Conservation (phyloP, 1,140 invertebrate species). For the Diorhabda elongata region DNA sequence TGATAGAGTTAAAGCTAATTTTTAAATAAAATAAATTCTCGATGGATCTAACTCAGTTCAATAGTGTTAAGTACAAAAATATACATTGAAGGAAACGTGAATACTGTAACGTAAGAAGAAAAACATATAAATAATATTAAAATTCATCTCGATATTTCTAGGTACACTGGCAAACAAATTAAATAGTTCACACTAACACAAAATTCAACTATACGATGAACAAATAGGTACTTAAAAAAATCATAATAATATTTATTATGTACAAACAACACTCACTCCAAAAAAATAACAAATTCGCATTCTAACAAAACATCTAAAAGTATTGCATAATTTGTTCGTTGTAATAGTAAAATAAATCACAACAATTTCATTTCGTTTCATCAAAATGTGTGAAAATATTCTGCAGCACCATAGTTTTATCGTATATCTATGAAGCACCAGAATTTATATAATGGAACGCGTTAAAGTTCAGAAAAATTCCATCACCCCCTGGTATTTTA, state of each 20-base stretch:
- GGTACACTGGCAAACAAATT: constrained; percentile 35
- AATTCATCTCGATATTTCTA: constrained; percentile 33
- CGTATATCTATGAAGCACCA: constrained; percentile 45
- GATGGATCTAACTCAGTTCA: constrained; percentile 24
- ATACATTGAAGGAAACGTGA: constrained; percentile 22
- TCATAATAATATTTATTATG: constrained; percentile 34
- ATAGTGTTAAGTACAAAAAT: constrained; percentile 11
- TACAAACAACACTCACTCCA: constrained; percentile 35
- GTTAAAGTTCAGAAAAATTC: constrained; percentile 43
- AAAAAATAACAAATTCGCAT: constrained; percentile 30
- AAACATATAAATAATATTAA: constrained; percentile 30
- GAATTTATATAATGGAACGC: constrained; percentile 38
- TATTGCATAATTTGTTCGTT: constrained; percentile 37
- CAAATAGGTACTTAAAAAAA: constrained; percentile 40
- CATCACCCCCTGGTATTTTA: not conserved
- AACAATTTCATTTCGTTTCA: constrained; percentile 23
- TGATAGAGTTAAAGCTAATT: constrained; percentile 34
- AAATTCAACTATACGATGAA: constrained; percentile 27
- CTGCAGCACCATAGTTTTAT: constrained; percentile 45
- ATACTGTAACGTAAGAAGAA: constrained; percentile 39
- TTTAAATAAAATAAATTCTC: constrained; percentile 24
- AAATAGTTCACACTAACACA: constrained; percentile 33
- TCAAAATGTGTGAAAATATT: constrained; percentile 26
- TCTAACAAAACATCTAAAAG: constrained; percentile 25
- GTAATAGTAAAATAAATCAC: constrained; percentile 30